Conservation (phyloP, 1,140 invertebrate genomes). For the Formica selysi region DNA sequence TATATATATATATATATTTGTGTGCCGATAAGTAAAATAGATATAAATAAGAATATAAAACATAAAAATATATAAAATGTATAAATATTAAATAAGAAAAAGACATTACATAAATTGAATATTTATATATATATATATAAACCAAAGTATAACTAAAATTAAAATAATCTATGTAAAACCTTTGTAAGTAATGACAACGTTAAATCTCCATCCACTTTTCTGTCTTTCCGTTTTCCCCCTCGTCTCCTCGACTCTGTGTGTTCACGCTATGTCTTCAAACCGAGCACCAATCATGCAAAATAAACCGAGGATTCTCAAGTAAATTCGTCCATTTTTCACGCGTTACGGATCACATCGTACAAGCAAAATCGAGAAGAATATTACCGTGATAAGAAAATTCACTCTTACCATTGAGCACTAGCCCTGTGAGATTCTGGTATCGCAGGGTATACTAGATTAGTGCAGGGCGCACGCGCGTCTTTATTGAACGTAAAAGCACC, state of each 20-base stretch:
- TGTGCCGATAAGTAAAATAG: neutral
- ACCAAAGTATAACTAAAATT: conserved; percentile 26
- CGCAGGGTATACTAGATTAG: conserved; percentile 1
- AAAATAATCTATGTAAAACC: conserved; percentile 31
- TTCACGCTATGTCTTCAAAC: neutral
- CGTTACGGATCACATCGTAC: conserved; percentile 19
- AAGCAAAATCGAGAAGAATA: conserved; percentile 27
- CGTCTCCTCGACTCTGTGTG: conserved; percentile 12
- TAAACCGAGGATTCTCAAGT: conserved; percentile 15
- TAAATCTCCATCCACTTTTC: conserved; percentile 37
- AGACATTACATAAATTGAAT: neutral
- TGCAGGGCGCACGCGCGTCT: conserved; percentile 50
- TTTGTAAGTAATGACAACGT: conserved; percentile 31
- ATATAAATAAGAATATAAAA: neutral
- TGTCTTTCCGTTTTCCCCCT: neutral
- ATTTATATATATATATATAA: neutral
- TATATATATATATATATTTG: neutral
- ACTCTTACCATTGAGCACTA: conserved; percentile 55
- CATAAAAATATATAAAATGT: too few relatives aligned
- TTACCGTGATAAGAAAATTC: conserved; percentile 41
- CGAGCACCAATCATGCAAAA: neutral
- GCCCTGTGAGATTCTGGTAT: conserved; percentile 35
- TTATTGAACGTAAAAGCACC: conserved; percentile 48
- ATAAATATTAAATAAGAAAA: neutral
- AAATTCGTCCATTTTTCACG: conserved; percentile 46